Base-by-base conservation (phyloP, 2,113 vertebrate species). In the Tauraco erythrolophus region DNA sequence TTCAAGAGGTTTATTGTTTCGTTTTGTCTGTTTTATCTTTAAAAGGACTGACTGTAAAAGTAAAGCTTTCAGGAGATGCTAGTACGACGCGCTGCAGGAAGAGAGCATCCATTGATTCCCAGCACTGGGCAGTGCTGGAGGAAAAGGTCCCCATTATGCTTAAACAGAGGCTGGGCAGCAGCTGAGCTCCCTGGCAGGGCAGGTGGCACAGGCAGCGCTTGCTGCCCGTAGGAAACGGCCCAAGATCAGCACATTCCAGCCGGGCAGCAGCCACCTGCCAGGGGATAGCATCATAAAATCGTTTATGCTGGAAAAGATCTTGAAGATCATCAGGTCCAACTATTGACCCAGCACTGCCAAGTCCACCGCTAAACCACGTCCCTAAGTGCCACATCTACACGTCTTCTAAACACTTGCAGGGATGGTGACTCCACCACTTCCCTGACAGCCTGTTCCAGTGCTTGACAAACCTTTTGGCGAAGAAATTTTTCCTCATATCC, bases 81-180 rank as follows among this genome's bases (percentile, higher is more conserved):
- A 16, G 37, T 6, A 7, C 0, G 7, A 21, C 57, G 60, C 33
- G 31, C 61, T 4, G 2, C 39, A n/a, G 71, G 46, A 69, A 21
- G 58, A 17, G 28, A 71, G 35, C 60, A 53, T 17, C 50, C 18
- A 0, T 66, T 35, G 37, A 3, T 33, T 31, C 23, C 69, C 64
- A 33, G 77, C 33, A 7, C 64, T 3, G 60, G 43, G 68, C 54
- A 65, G 58, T 21, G 54, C 54, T 14, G 7, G 30, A 48, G 54
- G 46, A 61, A 27, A 37, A 43, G 45, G 31, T 11, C 19, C 25
- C 15, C 5, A 4, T 50, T 27, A 24, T 45, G 7, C n/a, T 18
- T 4, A 7, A 5, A 2, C 45, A 19, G 46, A 6, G 19, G 2
- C 35, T 43, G 61, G 35, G 50, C 56, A 46, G 46, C 0, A 0